These are phyloP conservation scores for Cataglyphis hispanica DNA, from an alignment of 1,140 invertebrate species.

Conservation along the genomic window DNA sequence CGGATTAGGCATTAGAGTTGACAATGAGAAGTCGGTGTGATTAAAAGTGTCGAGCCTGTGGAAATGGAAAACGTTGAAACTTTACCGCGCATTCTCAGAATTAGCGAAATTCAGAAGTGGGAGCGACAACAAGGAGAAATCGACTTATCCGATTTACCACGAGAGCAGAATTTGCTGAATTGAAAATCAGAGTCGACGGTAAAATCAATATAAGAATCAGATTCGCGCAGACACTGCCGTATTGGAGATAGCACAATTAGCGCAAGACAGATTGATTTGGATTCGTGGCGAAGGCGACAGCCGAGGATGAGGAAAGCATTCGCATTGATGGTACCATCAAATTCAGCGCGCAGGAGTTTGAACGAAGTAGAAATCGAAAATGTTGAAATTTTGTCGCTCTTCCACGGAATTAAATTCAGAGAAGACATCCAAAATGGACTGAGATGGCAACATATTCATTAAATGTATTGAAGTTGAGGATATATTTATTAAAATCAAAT, in stretches of 20 bases:
- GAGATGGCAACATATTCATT: not conserved
- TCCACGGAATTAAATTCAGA: not conserved
- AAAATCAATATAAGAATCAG: conserved; percentile 46
- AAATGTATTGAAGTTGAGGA: not conserved
- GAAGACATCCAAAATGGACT: not conserved
- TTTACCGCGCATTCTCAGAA: conserved; percentile 4
- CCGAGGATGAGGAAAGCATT: not conserved
- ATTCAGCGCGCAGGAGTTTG: conserved; percentile 26
- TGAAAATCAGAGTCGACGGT: conserved; percentile 11
- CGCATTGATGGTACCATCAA: conserved; percentile 28
- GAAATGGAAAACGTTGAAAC: conserved; percentile 27
- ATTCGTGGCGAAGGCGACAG: not conserved
- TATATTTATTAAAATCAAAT: not conserved
- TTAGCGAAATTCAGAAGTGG: not conserved
- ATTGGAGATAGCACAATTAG: conserved; percentile 33
- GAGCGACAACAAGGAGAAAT: not conserved
- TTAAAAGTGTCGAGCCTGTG: conserved; percentile 1
- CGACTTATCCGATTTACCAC: conserved; percentile 27
- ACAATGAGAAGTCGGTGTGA: conserved; percentile 11
- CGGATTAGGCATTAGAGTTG: conserved; percentile 19
- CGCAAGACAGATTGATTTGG: conserved; percentile 31
- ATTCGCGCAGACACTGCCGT: not conserved
- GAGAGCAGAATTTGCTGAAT: not conserved
- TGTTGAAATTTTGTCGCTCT: conserved; percentile 31
- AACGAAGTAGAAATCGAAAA: conserved; percentile 27